Evolutionary conservation across 2,113 vertebrate species (phyloP), one percentile per base, ranked within the genome.

Genomic region (Tichodroma muraria): DNA sequence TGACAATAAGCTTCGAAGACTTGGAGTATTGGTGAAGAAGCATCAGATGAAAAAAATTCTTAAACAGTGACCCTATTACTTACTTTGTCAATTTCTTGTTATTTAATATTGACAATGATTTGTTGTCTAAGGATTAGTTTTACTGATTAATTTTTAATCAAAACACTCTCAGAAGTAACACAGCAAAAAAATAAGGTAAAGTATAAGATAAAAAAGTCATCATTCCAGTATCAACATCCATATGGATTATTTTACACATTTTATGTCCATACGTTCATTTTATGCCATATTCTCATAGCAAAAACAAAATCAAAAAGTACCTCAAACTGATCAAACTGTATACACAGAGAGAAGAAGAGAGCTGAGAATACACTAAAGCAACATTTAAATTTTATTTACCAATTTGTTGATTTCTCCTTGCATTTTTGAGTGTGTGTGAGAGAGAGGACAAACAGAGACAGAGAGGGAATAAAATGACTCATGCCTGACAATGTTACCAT

Each of bases 401-500:
- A 14, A 28, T 54, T 78, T 90, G 75, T 61, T 80, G 64, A 86
- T 81, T 76, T 90, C 50, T 50, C 76, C 85, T 91, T 83, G 79
- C 33, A 27, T 90, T 85, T 64, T 50, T 44, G 38, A 70, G 66
- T 19, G 28, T 9, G 52, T 16, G 59, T 42, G 64, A 25, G 45
- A 2, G 71, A 82, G 75, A 82, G 54, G 38, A 90, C 89, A 95
- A 79, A 79, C 65, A 94, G 87, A 89, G 80, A 92, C 76, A 27
- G 45, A 52, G 44, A 59, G 57, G 76, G 53, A 92, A 94, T 91
- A 94, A 95, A 91, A 88, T 95, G 80, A 95, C 82, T 93, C 93
- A 91, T 92, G 91, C 90, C 76, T 95, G 85, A 88, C 92, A 60
- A 81, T 6, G 72, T 93, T 85, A 90, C 80, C 90, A 75, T 81